phyloP scores from a whole-genome alignment of 2,113 vertebrate genomes.

The Tychaedon coryphoeus region DNA sequence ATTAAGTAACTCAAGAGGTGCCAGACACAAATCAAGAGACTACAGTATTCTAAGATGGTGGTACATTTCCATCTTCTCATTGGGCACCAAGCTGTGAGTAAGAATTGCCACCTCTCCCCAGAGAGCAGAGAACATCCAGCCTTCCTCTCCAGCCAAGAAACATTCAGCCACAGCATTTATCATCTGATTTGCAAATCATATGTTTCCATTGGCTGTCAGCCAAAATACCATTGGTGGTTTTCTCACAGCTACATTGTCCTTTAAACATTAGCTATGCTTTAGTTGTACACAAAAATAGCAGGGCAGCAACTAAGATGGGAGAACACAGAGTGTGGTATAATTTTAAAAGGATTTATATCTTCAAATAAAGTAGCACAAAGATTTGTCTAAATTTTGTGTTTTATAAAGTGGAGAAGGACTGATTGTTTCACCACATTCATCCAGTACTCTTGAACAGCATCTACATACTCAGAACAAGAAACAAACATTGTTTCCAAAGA shows the following conservation, averaged over 20 bases:
- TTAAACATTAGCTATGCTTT: neutral
- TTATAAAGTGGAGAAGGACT: neutral
- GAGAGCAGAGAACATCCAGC: neutral
- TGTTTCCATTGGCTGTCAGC: neutral
- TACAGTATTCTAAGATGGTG: neutral
- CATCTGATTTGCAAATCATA: neutral
- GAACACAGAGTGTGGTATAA: neutral
- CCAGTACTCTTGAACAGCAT: neutral
- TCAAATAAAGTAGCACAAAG: neutral
- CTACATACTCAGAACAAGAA: neutral
- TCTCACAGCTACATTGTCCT: neutral
- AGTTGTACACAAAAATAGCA: neutral
- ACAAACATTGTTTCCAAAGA: neutral
- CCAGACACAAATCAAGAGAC: neutral
- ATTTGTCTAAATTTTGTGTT: neutral
- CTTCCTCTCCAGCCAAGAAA: neutral
- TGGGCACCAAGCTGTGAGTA: rapidly evolving
- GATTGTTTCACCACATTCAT: neutral
- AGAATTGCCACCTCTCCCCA: neutral
- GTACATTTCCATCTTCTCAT: neutral
- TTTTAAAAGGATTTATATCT: neutral
- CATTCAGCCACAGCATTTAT: neutral
- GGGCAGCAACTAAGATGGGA: neutral
- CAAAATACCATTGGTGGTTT: neutral
- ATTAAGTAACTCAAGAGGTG: neutral